These are phyloP conservation scores for Drosophila infuscata DNA, from an alignment of 2,888 invertebrate genomes.

Conservation along the genomic window DNA sequence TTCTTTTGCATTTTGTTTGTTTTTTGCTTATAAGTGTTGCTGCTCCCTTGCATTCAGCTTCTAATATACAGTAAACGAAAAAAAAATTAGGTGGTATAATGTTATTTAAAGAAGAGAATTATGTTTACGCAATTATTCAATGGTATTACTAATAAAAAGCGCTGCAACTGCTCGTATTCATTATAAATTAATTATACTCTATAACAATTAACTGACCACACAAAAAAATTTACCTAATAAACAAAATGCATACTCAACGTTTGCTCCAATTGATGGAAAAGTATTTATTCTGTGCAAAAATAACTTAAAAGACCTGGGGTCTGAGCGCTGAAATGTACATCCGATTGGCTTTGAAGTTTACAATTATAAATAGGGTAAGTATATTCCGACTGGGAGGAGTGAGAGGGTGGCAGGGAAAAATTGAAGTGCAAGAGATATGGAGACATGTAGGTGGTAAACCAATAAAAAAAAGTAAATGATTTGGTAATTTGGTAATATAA, in stretches of 20 bases:
- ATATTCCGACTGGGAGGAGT: conserved; percentile 7
- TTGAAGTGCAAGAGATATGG: background rate
- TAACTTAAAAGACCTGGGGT: background rate
- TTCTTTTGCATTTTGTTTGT: background rate
- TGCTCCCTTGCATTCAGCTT: conserved; percentile 55
- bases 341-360: conserved; percentile 25
- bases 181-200: conserved; percentile 54
- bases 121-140: conserved; percentile 23
- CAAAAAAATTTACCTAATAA: conserved; percentile 29
- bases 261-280: conserved; percentile 11
- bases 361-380: conserved; percentile 33
- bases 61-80: conserved; percentile 61
- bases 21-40: conserved; percentile 15
- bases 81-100: conserved; percentile 40
- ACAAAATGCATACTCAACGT: conserved; percentile 19
- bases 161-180: conserved; percentile 27
- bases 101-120: conserved; percentile 55
- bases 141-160: conserved; percentile 43
- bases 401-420: background rate
- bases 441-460: background rate
- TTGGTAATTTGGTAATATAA: no score
- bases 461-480: background rate
- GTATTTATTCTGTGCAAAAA: conserved; percentile 5
- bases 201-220: conserved; percentile 51
- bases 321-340: conserved; percentile 31